A percentile compares a stretch with the other conserved stretches of the same genome.
phyloP scores from a whole-genome alignment of 2,797 vertebrate genomes.

The Cottoperca gobio region DNA sequence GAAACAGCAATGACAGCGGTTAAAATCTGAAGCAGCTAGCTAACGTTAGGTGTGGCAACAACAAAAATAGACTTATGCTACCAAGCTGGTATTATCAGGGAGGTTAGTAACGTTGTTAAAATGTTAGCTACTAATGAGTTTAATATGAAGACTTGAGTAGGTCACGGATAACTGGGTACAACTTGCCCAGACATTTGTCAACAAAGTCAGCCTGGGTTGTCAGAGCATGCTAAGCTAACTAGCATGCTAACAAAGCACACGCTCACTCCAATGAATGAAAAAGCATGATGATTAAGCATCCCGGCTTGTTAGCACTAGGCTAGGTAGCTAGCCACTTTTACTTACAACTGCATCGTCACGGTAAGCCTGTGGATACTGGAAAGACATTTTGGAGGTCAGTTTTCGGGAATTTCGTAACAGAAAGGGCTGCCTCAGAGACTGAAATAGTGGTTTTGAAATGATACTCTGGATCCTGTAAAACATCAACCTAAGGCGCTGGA shows the following conservation, averaged over 20 bases:
- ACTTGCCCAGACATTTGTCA: slow-evolving; percentile 16
- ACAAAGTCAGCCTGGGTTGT: background rate
- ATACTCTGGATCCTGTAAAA: slow-evolving; percentile 49
- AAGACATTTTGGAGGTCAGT: slow-evolving; percentile 78
- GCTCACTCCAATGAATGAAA: slow-evolving; percentile 65
- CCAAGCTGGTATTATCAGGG: background rate
- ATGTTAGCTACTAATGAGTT: background rate
- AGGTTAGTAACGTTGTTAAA: background rate
- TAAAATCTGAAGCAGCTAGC: background rate
- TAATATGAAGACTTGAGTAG: too few relatives aligned
- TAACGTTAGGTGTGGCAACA: slow-evolving; percentile 16
- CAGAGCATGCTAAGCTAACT: slow-evolving; percentile 62
- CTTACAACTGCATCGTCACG: slow-evolving; percentile 94
- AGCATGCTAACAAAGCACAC: slow-evolving; percentile 79
- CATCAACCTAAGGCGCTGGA: slow-evolving; percentile 58
- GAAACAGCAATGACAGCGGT: slow-evolving; percentile 8
- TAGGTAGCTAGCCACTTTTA: slow-evolving; percentile 58
- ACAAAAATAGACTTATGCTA: background rate
- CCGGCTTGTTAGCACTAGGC: slow-evolving; percentile 67
- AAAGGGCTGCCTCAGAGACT: slow-evolving; percentile 18
- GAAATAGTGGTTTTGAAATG: slow-evolving; percentile 37
- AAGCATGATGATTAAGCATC: slow-evolving; percentile 66
- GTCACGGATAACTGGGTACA: background rate
- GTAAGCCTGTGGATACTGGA: slow-evolving; percentile 90
- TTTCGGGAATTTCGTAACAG: slow-evolving; percentile 43